phyloP scores from a whole-genome alignment of 2,113 vertebrate genomes.

The Notothenia rossii region DNA sequence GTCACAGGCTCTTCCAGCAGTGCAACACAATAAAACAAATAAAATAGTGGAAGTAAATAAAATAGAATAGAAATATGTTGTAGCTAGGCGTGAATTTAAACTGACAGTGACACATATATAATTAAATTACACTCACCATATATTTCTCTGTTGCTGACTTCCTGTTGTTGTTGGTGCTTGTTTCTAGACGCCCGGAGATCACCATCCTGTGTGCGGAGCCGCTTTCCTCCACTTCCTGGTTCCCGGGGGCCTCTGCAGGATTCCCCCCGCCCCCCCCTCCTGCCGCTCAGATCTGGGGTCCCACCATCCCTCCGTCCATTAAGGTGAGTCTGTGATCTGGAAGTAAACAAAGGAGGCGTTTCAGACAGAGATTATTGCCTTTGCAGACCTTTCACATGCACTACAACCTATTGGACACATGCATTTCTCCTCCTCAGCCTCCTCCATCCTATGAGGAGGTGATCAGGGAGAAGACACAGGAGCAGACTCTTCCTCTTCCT shows the following conservation, averaged over 20 bases:
- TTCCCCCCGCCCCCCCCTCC: constrained; percentile 87
- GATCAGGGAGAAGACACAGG: constrained; percentile 96
- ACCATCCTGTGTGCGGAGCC: constrained; percentile 97
- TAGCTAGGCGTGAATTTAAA: too few species aligned
- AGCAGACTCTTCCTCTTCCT: constrained; percentile 83
- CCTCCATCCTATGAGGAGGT: constrained; percentile 98
- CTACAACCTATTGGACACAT: too few species aligned
- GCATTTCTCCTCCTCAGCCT: constrained; percentile 79
- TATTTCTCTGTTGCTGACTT: constrained; percentile 2
- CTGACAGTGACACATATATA: too few species aligned
- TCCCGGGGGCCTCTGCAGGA: constrained; percentile 85
- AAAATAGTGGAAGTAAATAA: too few species aligned
- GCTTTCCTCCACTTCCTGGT: constrained; percentile 90
- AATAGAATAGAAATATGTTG: too few species aligned
- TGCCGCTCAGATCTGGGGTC: constrained; percentile 89
- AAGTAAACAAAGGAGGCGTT: not conserved
- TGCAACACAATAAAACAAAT: too few species aligned
- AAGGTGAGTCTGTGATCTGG: constrained; percentile 81
- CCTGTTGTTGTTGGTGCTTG: not conserved
- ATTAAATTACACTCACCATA: too few species aligned
- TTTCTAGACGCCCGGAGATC: constrained; percentile 93
- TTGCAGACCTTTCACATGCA: too few species aligned
- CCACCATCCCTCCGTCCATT: constrained; percentile 85
- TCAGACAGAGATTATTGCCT: too few species aligned
- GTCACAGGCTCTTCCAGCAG: too few species aligned